Evolutionary conservation across 2,797 vertebrate genomes (phyloP).

Genomic region (Notoglanidium macrostoma): DNA sequence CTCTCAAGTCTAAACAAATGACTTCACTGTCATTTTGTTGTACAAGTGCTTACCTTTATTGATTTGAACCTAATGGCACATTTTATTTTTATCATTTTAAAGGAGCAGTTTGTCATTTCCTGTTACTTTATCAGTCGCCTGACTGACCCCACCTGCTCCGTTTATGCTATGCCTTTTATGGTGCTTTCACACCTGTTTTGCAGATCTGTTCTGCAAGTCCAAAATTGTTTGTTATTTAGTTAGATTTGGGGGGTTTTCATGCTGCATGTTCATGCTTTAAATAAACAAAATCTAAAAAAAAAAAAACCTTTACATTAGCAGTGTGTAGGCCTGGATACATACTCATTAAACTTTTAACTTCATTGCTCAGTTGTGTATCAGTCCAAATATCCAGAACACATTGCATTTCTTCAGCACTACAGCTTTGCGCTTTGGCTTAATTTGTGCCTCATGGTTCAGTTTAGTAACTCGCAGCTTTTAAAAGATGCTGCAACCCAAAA

Average conservation of each 20-base stretch:
- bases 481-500: not conserved
- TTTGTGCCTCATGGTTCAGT: not conserved
- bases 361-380: not conserved
- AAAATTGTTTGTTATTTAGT: not conserved
- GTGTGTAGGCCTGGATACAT: not conserved
- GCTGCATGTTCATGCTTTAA: not conserved
- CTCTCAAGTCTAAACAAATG: not conserved
- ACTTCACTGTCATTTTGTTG: not conserved
- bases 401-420: not conserved
- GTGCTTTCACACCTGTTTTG: not conserved
- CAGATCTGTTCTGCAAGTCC: not conserved
- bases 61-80: not conserved
- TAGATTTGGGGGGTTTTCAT: not conserved
- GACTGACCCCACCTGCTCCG: not conserved
- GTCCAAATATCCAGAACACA: not conserved
- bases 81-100: not conserved
- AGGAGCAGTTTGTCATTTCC: not conserved
- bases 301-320: not conserved
- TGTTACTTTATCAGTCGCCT: not conserved
- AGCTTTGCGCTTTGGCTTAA: not conserved
- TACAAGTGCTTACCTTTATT: not conserved
- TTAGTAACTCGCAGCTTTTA: not conserved
- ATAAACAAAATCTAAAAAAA: not conserved
- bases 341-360: not conserved
- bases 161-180: not conserved